Evolutionary conservation across 2,888 invertebrate species (phyloP).

Genomic region (Cerastis rubricosa): DNA sequence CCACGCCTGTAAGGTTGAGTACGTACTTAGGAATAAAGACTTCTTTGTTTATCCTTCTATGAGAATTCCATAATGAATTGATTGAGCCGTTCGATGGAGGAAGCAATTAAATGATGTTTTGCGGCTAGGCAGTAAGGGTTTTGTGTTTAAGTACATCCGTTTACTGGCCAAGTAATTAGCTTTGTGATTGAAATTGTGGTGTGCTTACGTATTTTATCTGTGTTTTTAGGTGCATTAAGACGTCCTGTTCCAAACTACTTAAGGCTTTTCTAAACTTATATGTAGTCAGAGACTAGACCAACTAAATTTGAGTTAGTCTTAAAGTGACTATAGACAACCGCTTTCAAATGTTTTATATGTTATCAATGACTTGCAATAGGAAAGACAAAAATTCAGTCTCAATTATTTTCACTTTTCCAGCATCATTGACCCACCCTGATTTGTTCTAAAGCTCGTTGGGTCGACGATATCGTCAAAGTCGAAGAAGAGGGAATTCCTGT

Average conservation of each 20-base stretch:
- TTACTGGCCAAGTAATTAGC: slow-evolving; percentile 32
- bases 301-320: background rate
- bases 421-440: background rate
- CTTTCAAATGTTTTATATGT: background rate
- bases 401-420: background rate
- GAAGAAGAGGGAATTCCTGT: too few species aligned
- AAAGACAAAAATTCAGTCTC: background rate
- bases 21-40: slow-evolving; percentile 76
- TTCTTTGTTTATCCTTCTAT: slow-evolving; percentile 86
- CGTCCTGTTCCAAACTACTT: background rate
- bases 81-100: slow-evolving; percentile 83
- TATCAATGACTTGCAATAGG: background rate
- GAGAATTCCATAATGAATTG: slow-evolving; percentile 84
- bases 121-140: slow-evolving; percentile 41
- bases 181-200: slow-evolving; percentile 25
- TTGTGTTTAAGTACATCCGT: slow-evolving; percentile 51
- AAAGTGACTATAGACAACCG: background rate
- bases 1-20: slow-evolving; percentile 78
- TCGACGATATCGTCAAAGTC: too few species aligned
- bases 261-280: background rate
- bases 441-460: too few species aligned
- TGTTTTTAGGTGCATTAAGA: background rate
- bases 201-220: slow-evolving; percentile 6
- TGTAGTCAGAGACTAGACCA: background rate
- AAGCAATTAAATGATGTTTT: slow-evolving; percentile 84